These are phyloP conservation scores for Nymphalis c-album DNA, from an alignment of 2,888 invertebrate genomes.

Conservation along the genomic window DNA sequence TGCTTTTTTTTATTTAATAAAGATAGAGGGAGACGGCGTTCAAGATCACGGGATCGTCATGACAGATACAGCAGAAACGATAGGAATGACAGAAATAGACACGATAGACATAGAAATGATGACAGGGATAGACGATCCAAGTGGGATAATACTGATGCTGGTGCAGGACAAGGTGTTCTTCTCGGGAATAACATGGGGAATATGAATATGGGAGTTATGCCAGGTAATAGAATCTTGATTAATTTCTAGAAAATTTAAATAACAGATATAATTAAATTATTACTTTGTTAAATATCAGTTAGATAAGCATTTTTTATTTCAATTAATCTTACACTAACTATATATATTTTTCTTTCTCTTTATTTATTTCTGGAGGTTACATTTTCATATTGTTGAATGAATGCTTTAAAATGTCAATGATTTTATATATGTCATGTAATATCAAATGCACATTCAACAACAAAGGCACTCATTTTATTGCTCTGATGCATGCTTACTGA, in stretches of 20 bases:
- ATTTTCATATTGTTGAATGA: neutral
- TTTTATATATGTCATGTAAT: neutral
- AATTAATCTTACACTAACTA: neutral
- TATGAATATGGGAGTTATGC: slow-evolving; percentile 46
- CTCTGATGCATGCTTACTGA: too few species aligned
- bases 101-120: slow-evolving; percentile 37
- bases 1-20: slow-evolving; percentile 10
- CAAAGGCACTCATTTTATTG: too few species aligned
- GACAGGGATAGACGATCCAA: slow-evolving; percentile 44
- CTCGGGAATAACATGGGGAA: slow-evolving; percentile 30
- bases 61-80: slow-evolving; percentile 38
- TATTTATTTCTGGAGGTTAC: too few species aligned
- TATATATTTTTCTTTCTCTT: too few species aligned
- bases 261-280: too few species aligned
- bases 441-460: neutral
- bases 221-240: slow-evolving; percentile 41
- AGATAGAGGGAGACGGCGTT: slow-evolving; percentile 40
- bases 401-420: neutral
- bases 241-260: neutral
- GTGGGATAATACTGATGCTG: slow-evolving; percentile 45
- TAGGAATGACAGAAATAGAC: slow-evolving; percentile 35
- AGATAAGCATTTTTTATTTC: neutral
- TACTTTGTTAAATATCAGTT: too few species aligned
- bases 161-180: slow-evolving; percentile 1
- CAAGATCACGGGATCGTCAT: slow-evolving; percentile 44